These are phyloP conservation scores for Drosophila affinis DNA, from an alignment of 2,888 invertebrate genomes.

Conservation along the genomic window DNA sequence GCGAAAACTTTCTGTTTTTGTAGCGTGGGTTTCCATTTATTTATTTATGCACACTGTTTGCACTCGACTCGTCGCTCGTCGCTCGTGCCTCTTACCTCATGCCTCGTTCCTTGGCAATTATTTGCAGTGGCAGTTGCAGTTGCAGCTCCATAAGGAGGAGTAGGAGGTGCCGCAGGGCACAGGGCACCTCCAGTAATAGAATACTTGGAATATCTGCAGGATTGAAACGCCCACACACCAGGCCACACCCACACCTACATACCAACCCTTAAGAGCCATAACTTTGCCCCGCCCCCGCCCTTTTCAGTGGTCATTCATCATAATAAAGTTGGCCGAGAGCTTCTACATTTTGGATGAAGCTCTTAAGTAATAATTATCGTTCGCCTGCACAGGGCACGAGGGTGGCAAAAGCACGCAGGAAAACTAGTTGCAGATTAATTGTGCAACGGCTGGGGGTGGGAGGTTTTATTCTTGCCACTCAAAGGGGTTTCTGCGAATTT, in stretches of 20 bases:
- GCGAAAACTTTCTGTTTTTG: not conserved
- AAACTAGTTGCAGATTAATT: not conserved
- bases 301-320: constrained; percentile 36
- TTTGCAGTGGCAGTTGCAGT: constrained; percentile 25
- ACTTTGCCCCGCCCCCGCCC: not conserved
- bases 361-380: constrained; percentile 29
- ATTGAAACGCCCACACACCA: not conserved
- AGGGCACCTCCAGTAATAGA: not conserved
- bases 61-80: constrained; percentile 15
- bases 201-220: not conserved
- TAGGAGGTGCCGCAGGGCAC: not conserved
- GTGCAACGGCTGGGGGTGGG: not conserved
- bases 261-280: not conserved
- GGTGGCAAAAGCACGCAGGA: not conserved
- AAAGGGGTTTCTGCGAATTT: not conserved
- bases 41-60: constrained; percentile 41
- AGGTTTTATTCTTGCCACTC: too few relatives aligned
- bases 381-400: not conserved
- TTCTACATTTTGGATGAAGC: constrained; percentile 35
- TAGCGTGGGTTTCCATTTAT: constrained; percentile 46
- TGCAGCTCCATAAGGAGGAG: not conserved
- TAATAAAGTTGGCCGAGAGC: constrained; percentile 15
- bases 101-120: constrained; percentile 45
- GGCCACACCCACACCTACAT: not conserved
- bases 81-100: constrained; percentile 7